Evolutionary conservation across 1,140 invertebrate species (phyloP).

Genomic region (Brachionus calyciflorus): DNA sequence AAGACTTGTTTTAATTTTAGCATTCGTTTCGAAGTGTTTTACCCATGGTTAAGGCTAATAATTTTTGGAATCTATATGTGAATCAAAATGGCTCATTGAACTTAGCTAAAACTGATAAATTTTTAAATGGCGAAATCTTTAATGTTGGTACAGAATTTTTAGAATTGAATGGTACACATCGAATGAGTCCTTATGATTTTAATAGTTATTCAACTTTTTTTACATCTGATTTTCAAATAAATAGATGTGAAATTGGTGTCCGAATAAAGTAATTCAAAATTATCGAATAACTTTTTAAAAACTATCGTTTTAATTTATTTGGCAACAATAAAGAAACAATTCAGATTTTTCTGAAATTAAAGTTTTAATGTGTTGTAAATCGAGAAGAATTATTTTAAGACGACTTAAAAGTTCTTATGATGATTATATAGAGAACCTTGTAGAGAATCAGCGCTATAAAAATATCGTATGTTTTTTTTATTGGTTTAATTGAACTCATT

Average conservation of each 20-base stretch:
- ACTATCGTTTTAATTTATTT: too few species aligned
- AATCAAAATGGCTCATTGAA: not conserved
- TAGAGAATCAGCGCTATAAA: slow-evolving; percentile 3
- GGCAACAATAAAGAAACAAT: too few species aligned
- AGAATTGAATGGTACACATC: not conserved
- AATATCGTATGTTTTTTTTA: too few species aligned
- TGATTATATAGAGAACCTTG: not conserved
- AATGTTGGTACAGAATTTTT: not conserved
- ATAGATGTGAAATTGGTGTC: not conserved
- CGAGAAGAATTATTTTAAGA: not conserved
- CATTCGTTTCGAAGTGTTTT: not conserved
- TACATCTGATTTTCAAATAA: not conserved
- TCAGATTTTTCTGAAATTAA: too few species aligned
- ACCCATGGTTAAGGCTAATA: not conserved
- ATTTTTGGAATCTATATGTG: not conserved
- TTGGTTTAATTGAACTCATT: too few species aligned
- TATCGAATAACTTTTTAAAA: too few species aligned
- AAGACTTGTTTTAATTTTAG: not conserved
- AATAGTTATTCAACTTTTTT: not conserved
- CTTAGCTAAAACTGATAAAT: not conserved
- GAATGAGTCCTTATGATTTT: slow-evolving; percentile 34
- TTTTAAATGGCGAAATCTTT: not conserved
- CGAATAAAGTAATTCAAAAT: not conserved
- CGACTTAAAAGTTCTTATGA: not conserved
- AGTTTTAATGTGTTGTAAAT: not conserved